Evolutionary conservation across 2,888 invertebrate species (phyloP), one percentile per base, ranked within the genome.

Genomic region (Trilocha varians): DNA sequence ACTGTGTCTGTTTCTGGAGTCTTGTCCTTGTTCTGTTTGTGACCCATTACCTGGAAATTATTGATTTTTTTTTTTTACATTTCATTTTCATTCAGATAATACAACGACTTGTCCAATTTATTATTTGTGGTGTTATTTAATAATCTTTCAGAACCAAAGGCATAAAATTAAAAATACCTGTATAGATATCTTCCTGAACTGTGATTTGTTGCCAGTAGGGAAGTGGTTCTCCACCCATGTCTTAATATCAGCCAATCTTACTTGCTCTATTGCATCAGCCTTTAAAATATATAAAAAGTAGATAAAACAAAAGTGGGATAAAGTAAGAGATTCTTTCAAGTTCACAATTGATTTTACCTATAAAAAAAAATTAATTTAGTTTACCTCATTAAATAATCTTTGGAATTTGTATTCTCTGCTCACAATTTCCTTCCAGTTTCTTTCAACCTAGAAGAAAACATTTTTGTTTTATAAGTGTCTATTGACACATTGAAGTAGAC

Each of bases 361-460:
- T 11, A 9, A 6, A 34, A 11, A 13, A 17, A 16, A 17, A 13
- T 5, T 1, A n/a, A 34, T n/a, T 14, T 13, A 14, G 17, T 35
- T 48, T 53, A 91, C 88, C 83, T 96, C 95, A 40, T 83, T 85
- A 42, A 90, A 88, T 3, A 89, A 64, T 45, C 94, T 88, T 65
- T 96, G 92, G 74, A 96, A 97, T 52, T 92, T 72, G 61, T 94
- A 96, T 40, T 93, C 90, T 39, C 87, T 87, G 41, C 85, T 87
- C 0, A 86, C 71, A 1, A 97, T 94, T 77, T 97, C 96, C 0
- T 76, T 73, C 95, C 95, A 96, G 70, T 95, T 92, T 49, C 94
- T 88, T 25, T 80, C 78, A 11, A 78, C 77, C 84, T 84, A 59
- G 11, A 60, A 63, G 38, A 3, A 53, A 46, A 14, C 18, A 36